phyloP scores from a whole-genome alignment of 2,888 invertebrate genomes.

The Sclerodermus sp. region DNA sequence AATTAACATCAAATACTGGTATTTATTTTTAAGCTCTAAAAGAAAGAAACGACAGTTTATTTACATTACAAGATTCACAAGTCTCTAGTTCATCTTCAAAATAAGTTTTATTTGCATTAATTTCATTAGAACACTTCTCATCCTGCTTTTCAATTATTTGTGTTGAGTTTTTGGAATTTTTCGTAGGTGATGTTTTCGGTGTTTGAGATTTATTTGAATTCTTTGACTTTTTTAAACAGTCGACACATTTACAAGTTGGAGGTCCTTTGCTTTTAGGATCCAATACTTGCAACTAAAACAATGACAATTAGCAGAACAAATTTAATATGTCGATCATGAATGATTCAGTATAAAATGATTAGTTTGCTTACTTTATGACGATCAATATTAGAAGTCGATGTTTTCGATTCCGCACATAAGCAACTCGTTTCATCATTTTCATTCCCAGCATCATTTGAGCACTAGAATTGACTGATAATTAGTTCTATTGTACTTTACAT shows the following conservation, averaged over 20 bases:
- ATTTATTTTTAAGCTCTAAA: not conserved
- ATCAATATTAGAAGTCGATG: constrained; percentile 39
- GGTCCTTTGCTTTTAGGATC: constrained; percentile 51
- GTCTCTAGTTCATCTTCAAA: constrained; percentile 26
- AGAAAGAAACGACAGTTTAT: not conserved
- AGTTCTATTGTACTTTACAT: not conserved
- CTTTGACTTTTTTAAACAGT: constrained; percentile 47
- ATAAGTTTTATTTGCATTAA: constrained; percentile 27
- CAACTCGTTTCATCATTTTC: constrained; percentile 24
- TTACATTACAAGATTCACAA: constrained; percentile 26
- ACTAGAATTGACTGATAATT: constrained; percentile 19
- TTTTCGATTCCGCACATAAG: constrained; percentile 38
- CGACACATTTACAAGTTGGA: constrained; percentile 50
- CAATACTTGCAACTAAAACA: constrained; percentile 44
- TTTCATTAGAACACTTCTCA: constrained; percentile 20
- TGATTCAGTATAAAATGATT: not conserved
- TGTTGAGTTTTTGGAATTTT: constrained; percentile 27
- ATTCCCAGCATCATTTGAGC: constrained; percentile 28
- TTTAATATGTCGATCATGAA: not conserved
- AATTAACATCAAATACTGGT: not conserved
- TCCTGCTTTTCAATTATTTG: constrained; percentile 25
- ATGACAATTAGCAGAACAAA: not conserved
- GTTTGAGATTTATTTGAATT: constrained; percentile 31
- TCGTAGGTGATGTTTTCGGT: constrained; percentile 29
- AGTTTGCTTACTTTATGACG: constrained; percentile 44